Conservation (phyloP, 2,797 vertebrate species). For the Antennarius maculatus region DNA sequence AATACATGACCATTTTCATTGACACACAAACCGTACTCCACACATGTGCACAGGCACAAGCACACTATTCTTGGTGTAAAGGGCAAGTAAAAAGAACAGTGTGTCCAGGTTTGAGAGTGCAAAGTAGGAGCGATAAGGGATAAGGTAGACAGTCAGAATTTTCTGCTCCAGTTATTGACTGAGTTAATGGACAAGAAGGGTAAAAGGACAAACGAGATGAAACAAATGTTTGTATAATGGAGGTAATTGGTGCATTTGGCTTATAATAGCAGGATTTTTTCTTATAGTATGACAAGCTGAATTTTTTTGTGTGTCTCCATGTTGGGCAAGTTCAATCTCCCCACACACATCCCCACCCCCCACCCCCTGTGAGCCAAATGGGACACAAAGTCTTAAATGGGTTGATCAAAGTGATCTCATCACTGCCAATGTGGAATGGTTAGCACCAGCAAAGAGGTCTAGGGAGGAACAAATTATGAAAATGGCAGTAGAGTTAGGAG, state of each 20-base stretch:
- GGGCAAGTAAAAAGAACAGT: slow-evolving; percentile 63
- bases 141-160: slow-evolving; percentile 58
- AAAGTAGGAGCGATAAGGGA: slow-evolving; percentile 37
- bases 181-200: slow-evolving; percentile 58
- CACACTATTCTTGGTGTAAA: slow-evolving; percentile 57
- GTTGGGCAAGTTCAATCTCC: background rate
- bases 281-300: background rate
- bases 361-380: no score
- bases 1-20: slow-evolving; percentile 12
- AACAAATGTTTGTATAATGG: slow-evolving; percentile 12
- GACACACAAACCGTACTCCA: slow-evolving; percentile 23
- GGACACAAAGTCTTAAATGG: no score
- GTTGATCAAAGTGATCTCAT: no score
- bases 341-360: no score
- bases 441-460: no score
- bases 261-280: slow-evolving; percentile 7
- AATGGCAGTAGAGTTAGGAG: background rate
- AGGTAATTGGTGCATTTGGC: slow-evolving; percentile 32
- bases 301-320: slow-evolving; percentile 4
- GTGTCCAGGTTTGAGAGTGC: slow-evolving; percentile 50
- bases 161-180: slow-evolving; percentile 69
- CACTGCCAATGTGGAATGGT: no score
- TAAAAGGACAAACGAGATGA: slow-evolving; percentile 54
- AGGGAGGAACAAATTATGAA: no score
- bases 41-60: slow-evolving; percentile 26